Evolutionary conservation across 2,797 vertebrate species (phyloP).

Genomic region (Meriones psammophilus): DNA sequence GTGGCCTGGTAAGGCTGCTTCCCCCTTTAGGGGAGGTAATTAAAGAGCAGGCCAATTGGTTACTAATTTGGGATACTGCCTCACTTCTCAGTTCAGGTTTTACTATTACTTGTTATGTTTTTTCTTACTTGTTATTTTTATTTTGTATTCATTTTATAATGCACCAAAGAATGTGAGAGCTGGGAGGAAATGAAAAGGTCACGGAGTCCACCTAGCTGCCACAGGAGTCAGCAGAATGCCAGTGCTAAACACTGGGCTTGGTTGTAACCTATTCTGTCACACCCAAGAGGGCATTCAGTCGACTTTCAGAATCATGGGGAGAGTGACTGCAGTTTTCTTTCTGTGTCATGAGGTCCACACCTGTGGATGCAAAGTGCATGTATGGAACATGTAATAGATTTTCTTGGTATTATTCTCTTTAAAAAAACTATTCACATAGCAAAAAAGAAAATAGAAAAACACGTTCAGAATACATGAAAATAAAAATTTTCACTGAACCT

Average conservation of each 20-base stretch:
- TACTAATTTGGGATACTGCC: neutral
- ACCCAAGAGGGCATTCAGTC: neutral
- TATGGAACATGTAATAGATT: neutral
- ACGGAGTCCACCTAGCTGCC: neutral
- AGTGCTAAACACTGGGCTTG: neutral
- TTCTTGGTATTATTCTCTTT: neutral
- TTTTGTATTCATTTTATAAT: neutral
- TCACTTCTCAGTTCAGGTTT: neutral
- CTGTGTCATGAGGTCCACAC: neutral
- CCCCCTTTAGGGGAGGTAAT: too few species aligned
- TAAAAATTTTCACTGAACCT: neutral
- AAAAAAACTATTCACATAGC: neutral
- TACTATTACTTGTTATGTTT: neutral
- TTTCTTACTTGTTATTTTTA: neutral
- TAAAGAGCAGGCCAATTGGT: too few species aligned
- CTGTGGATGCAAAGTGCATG: neutral
- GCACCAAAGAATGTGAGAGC: neutral
- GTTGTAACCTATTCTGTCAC: neutral
- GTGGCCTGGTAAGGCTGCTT: too few species aligned
- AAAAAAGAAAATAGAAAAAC: neutral
- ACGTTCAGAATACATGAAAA: neutral
- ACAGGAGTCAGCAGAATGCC: neutral
- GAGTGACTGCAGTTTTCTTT: neutral
- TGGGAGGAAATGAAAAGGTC: neutral
- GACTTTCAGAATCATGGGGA: neutral